A percentile compares a stretch with the other conserved stretches of the same genome.
Conservation (phyloP, 2,113 vertebrate genomes). For the Columbina picui region DNA sequence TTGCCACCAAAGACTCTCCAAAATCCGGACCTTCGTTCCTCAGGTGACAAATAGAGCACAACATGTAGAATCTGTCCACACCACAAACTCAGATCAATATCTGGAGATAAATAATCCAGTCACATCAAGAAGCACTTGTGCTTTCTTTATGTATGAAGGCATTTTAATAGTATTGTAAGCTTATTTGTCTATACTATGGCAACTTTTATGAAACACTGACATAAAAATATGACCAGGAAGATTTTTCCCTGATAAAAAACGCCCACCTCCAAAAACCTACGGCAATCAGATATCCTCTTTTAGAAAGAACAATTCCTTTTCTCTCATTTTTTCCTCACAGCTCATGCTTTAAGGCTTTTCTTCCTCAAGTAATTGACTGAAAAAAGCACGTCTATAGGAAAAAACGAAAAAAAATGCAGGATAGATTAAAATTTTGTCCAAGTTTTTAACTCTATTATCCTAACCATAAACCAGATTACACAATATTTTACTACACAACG, state of each 20-base stretch:
- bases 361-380: conserved; percentile 54
- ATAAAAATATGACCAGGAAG: neutral
- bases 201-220: neutral
- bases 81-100: neutral
- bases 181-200: neutral
- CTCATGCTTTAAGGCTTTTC: conserved; percentile 7
- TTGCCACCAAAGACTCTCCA: neutral
- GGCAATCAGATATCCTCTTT: neutral
- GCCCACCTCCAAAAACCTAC: neutral
- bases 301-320: neutral
- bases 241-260: neutral
- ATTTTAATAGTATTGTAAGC: neutral
- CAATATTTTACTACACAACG: conserved; percentile 61
- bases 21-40: neutral
- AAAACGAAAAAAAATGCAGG: conserved; percentile 26
- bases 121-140: neutral
- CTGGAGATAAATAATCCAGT: neutral
- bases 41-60: rapidly evolving
- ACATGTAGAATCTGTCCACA: rapidly evolving
- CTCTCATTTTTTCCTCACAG: neutral
- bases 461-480: conserved; percentile 63
- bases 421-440: conserved; percentile 66
- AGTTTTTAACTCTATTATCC: conserved; percentile 54
- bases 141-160: neutral
- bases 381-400: conserved; percentile 19